A percentile compares a stretch with the other conserved stretches of the same genome.
Evolutionary conservation across 2,113 vertebrate genomes (phyloP).

Genomic region (Carettochelys insculpta): DNA sequence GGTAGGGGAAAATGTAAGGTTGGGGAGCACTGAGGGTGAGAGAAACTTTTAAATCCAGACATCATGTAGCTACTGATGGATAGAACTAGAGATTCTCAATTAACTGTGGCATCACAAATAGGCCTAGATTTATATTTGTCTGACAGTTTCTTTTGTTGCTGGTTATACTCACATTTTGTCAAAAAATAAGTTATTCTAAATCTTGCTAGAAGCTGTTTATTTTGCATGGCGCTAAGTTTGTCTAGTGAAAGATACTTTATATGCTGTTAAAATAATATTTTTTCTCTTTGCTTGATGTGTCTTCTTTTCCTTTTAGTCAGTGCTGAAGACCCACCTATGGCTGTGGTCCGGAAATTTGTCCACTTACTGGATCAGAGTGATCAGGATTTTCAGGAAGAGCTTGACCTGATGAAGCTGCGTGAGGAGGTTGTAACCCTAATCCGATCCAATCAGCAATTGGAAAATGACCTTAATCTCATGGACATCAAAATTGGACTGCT

Average conservation of each 20-base stretch:
- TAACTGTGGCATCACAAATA: neutral
- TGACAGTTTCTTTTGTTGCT: neutral
- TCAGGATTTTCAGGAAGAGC: slow-evolving; percentile 97
- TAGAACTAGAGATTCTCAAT: neutral
- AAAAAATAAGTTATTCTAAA: neutral
- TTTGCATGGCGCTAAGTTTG: neutral
- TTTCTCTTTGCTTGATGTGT: neutral
- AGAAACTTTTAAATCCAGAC: neutral
- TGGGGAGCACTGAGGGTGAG: neutral
- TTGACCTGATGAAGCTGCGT: slow-evolving; percentile 93
- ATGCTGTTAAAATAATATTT: neutral
- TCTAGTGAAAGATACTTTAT: neutral
- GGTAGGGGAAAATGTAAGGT: neutral
- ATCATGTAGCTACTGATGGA: neutral
- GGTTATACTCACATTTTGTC: neutral
- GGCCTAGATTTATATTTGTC: neutral
- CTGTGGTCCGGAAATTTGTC: slow-evolving; percentile 95
- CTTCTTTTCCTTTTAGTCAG: slow-evolving; percentile 74
- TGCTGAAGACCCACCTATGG: slow-evolving; percentile 93
- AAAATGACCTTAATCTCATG: slow-evolving; percentile 99
- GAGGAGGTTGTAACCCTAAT: slow-evolving; percentile 97
- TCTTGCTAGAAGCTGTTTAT: neutral
- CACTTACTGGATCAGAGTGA: slow-evolving; percentile 97
- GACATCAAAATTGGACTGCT: slow-evolving; percentile 98
- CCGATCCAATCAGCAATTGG: slow-evolving; percentile 95